Evolutionary conservation across 2,113 vertebrate species (phyloP).

Genomic region (Beaufortia kweichowensis): DNA sequence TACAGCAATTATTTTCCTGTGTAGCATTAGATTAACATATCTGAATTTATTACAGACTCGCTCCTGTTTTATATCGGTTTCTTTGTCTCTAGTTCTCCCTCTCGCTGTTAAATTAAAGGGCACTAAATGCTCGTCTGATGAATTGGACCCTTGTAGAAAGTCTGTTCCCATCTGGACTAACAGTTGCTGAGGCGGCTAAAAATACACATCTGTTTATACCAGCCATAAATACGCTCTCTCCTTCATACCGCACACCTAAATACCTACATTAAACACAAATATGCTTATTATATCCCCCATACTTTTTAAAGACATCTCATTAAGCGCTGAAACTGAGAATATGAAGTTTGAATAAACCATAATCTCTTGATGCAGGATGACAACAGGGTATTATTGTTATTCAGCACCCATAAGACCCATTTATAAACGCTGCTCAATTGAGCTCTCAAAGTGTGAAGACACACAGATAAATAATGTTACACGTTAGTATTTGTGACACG

Average conservation of each 20-base stretch:
- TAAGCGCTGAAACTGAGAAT: slow-evolving; percentile 14
- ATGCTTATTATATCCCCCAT: not conserved
- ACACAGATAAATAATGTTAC: not conserved
- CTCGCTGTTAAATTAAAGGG: slow-evolving; percentile 33
- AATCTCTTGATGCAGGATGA: slow-evolving; percentile 26
- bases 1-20: slow-evolving; percentile 6
- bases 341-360: slow-evolving; percentile 28
- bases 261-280: slow-evolving; percentile 36
- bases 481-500: not conserved
- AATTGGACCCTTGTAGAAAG: slow-evolving; percentile 39
- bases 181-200: slow-evolving; percentile 52
- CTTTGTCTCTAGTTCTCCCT: not conserved
- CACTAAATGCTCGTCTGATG: slow-evolving; percentile 44
- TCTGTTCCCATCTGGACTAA: slow-evolving; percentile 46
- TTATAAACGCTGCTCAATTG: slow-evolving; percentile 18
- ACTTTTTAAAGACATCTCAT: slow-evolving; percentile 28
- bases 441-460: not conserved
- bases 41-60: not conserved
- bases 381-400: slow-evolving; percentile 32
- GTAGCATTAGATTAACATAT: not conserved
- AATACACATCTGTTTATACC: slow-evolving; percentile 42
- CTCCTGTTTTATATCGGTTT: slow-evolving; percentile 19
- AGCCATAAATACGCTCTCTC: slow-evolving; percentile 42
- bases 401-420: not conserved
- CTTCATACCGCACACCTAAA: slow-evolving; percentile 28